phyloP scores from a whole-genome alignment of 2,888 invertebrate species.

The Acanthosepion pharaonis region DNA sequence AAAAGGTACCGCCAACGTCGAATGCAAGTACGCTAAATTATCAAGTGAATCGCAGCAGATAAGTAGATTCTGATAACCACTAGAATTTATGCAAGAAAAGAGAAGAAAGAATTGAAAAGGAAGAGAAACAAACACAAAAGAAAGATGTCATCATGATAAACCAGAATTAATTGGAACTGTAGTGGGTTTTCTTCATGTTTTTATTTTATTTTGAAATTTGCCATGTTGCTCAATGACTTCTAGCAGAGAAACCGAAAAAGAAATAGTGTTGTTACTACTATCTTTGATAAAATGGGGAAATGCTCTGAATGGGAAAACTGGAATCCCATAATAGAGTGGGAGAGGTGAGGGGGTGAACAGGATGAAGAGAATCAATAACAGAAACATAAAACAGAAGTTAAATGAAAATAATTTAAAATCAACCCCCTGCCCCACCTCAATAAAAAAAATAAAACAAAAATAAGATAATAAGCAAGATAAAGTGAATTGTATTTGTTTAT shows the following conservation, averaged over 20 bases:
- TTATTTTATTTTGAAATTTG: not conserved
- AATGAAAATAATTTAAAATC: no score
- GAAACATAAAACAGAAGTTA: not conserved
- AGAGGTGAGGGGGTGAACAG: not conserved
- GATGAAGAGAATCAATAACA: not conserved
- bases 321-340: not conserved
- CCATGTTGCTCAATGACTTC: not conserved
- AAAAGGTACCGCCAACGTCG: constrained; percentile 6
- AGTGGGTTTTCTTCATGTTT: not conserved
- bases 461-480: no score
- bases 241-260: not conserved
- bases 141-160: not conserved
- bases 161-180: not conserved
- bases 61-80: not conserved
- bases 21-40: not conserved
- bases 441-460: no score
- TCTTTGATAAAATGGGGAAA: not conserved
- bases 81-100: not conserved
- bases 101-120: not conserved
- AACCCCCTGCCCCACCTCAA: no score
- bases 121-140: not conserved
- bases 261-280: not conserved
- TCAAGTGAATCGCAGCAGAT: not conserved
- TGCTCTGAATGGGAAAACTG: not conserved
- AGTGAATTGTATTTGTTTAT: no score